Conservation (phyloP, 2,113 vertebrate species). For the Pluvialis apricaria region DNA sequence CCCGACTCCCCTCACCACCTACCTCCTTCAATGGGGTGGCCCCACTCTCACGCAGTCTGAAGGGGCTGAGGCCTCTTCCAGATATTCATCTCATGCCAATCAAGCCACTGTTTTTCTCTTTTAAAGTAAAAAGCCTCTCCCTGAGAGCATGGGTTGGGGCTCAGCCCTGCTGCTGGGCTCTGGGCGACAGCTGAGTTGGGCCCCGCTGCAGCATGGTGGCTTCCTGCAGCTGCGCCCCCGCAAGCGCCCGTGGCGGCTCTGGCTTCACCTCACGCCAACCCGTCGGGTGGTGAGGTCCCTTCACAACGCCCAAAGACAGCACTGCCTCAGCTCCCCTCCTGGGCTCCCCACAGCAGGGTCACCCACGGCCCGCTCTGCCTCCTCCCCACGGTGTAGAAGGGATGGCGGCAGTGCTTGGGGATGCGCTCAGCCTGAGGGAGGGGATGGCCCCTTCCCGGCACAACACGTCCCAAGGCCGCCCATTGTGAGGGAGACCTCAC, state of each 20-base stretch:
- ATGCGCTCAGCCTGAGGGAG: no score
- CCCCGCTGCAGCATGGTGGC: fast-evolving
- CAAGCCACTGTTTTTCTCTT: fast-evolving
- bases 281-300: fast-evolving
- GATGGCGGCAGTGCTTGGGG: background rate
- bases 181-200: no score
- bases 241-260: no score
- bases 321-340: fast-evolving
- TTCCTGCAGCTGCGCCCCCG: background rate
- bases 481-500: fast-evolving
- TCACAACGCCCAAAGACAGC: background rate
- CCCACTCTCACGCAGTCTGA: fast-evolving
- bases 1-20: background rate
- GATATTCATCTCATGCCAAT: background rate
- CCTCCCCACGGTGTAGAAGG: fast-evolving
- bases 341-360: background rate
- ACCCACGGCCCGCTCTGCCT: fast-evolving
- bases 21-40: fast-evolving
- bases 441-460: background rate
- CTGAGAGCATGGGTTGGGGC: fast-evolving
- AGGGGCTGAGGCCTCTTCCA: background rate
- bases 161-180: background rate
- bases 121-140: background rate
- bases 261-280: fast-evolving
- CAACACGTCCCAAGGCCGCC: fast-evolving